Base-by-base conservation (phyloP, 2,113 vertebrate species). In the Planiliza haematocheilus region DNA sequence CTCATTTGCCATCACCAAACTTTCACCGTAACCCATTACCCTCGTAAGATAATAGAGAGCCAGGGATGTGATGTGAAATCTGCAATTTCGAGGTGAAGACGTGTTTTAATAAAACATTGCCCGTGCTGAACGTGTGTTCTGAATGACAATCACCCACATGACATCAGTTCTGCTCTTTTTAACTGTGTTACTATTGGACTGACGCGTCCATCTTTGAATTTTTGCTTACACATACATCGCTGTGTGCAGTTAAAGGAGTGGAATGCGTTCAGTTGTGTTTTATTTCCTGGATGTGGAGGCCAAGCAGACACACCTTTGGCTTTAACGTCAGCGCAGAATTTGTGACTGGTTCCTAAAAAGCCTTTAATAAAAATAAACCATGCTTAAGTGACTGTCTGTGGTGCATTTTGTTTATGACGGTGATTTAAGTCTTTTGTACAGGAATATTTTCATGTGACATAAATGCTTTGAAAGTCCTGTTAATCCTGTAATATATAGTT, bases 281-380 rank as follows among this genome's bases (percentile, higher is more conserved):
- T 61, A 74, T 49, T 17, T 55, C 13, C 41, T 37, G 62, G 50
- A 71, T 48, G 38, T 20, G 30, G 41, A 59, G 36, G 46, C 43
- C 60, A 56, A 65, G 41, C 64, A 21, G 53, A 60, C 42, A 75
- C 30, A 21, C 24, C 12, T 53, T 55, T 69, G 74, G 52, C 63
- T 70, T 38, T 49, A 60, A 64, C 77, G 59, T 85, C 74, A 42
- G 17, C 59, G 82, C 51, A 67, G 68, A 59, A 79, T 72, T 42
- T 81, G 75, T 84, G 71, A 82, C 60, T 14, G n/a, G 56, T 84
- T 79, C 49, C 59, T 62, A 38, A 61, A 77, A 76, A 73, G 52
- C 71, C 56, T 82, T 87, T 79, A 87, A 88, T 89, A 86, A 89
- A 89, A 77, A 10, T 59, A 55, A 82, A 71, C 41, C 66, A 77